phyloP scores from a whole-genome alignment of 2,888 invertebrate species.

The Euplagia quadripunctaria region DNA sequence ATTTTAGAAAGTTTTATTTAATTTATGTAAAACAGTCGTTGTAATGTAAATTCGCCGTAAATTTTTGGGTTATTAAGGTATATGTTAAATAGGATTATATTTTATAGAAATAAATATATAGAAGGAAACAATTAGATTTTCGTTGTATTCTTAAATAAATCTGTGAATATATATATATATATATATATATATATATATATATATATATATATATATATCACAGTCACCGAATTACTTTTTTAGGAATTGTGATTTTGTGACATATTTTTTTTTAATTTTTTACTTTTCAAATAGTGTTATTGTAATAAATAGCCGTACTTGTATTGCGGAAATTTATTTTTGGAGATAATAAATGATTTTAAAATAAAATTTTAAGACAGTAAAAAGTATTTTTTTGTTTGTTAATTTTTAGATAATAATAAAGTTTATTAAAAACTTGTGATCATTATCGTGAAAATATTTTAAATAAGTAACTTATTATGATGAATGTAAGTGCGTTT shows the following conservation, averaged over 20 bases:
- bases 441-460: not conserved
- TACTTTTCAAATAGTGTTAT: not conserved
- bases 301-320: not conserved
- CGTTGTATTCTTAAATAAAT: slow-evolving; percentile 44
- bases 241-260: not conserved
- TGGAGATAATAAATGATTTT: not conserved
- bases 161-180: not conserved
- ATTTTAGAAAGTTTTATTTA: slow-evolving; percentile 16
- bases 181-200: too few relatives aligned
- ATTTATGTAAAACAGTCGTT: slow-evolving; percentile 50
- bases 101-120: slow-evolving; percentile 26
- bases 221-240: not conserved
- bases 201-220: not conserved
- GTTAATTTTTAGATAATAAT: not conserved
- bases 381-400: not conserved
- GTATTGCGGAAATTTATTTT: not conserved
- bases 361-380: not conserved
- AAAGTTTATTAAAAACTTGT: not conserved
- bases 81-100: slow-evolving; percentile 31
- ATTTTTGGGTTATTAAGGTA: slow-evolving; percentile 24
- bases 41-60: slow-evolving; percentile 56
- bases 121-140: slow-evolving; percentile 32
- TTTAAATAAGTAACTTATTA: not conserved
- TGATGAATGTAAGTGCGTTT: not conserved
- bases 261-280: not conserved